A percentile compares a stretch with the other conserved stretches of the same genome.
phyloP scores from a whole-genome alignment of 2,113 vertebrate species.

The Rynchops niger region DNA sequence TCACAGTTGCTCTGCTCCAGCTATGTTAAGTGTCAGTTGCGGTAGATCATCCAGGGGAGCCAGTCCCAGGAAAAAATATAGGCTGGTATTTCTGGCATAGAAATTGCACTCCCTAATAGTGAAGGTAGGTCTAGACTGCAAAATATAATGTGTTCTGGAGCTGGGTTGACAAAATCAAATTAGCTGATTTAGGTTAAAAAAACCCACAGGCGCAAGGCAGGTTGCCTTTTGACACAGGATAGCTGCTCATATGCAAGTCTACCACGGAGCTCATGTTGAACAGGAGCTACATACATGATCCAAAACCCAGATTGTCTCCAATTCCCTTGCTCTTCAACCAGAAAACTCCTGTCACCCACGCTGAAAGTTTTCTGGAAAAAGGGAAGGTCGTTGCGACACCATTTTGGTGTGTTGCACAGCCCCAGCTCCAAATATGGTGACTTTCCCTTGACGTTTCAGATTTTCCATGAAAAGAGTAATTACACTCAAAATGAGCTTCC shows the following conservation, averaged over 20 bases:
- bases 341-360: neutral
- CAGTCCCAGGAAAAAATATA: conserved; percentile 25
- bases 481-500: neutral
- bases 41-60: neutral
- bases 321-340: neutral
- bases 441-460: neutral
- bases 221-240: neutral
- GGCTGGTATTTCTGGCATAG: conserved; percentile 37
- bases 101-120: neutral
- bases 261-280: neutral
- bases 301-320: neutral
- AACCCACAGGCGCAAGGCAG: neutral
- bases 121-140: conserved; percentile 3
- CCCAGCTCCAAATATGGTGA: neutral
- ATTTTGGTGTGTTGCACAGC: neutral
- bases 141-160: neutral
- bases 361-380: neutral
- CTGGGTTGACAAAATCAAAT: conserved; percentile 1
- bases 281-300: neutral
- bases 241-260: neutral
- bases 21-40: neutral
- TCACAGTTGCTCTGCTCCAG: neutral
- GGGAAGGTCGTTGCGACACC: fast-evolving
- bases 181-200: neutral
- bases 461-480: neutral